Conservation (phyloP, 2,797 vertebrate genomes). For the Xenops minutus region DNA sequence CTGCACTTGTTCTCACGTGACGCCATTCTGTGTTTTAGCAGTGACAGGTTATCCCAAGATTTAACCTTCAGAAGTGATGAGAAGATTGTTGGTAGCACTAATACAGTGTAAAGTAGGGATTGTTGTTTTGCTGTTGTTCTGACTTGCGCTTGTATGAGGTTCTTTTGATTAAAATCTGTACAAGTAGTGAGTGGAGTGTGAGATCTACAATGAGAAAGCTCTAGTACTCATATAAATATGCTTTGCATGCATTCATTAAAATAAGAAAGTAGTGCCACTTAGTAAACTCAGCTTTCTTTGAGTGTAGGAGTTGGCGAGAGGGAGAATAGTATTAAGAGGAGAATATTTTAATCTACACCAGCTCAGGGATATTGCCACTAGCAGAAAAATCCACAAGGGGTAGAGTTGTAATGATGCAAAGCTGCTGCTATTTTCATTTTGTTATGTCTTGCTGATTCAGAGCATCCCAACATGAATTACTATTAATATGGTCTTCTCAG, state of each 20-base stretch:
- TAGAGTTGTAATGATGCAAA: slow-evolving; percentile 62
- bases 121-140: neutral
- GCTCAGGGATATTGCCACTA: slow-evolving; percentile 59
- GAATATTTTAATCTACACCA: slow-evolving; percentile 27
- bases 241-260: slow-evolving; percentile 28
- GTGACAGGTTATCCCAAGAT: neutral
- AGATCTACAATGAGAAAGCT: neutral
- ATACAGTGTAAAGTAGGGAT: neutral
- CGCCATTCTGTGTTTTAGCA: neutral
- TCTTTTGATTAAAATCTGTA: neutral
- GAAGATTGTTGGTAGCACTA: neutral
- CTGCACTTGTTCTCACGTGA: neutral
- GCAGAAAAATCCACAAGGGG: slow-evolving; percentile 59
- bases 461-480: slow-evolving; percentile 45
- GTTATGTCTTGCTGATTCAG: slow-evolving; percentile 59
- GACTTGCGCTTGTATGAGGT: neutral
- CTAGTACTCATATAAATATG: neutral
- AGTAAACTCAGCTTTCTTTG: slow-evolving; percentile 46
- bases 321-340: slow-evolving; percentile 35
- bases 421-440: slow-evolving; percentile 63
- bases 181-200: neutral
- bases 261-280: slow-evolving; percentile 21
- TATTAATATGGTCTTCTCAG: slow-evolving; percentile 31
- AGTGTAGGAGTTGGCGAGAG: slow-evolving; percentile 49
- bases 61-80: neutral